Evolutionary conservation across 2,797 vertebrate genomes (phyloP).

Genomic region (Oophaga sylvatica): DNA sequence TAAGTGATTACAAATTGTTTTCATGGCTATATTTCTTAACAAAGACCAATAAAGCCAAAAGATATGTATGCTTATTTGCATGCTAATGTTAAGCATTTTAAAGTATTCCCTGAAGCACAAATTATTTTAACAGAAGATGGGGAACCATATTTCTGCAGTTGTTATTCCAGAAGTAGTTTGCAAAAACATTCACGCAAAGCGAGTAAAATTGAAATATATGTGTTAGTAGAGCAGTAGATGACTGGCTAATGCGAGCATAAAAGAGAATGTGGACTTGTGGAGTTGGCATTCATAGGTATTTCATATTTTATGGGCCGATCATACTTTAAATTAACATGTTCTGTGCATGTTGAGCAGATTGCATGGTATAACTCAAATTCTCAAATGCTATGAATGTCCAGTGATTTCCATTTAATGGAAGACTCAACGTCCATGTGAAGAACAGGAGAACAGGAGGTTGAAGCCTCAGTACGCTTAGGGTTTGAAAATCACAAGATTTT

Average conservation of each 20-base stretch:
- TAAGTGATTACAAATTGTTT: slow-evolving; percentile 13
- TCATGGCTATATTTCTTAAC: slow-evolving; percentile 10
- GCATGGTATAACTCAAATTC: background rate
- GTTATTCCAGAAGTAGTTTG: slow-evolving; percentile 24
- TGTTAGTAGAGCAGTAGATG: background rate
- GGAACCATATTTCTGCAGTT: slow-evolving; percentile 35
- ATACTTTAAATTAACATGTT: background rate
- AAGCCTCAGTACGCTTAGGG: too few species aligned
- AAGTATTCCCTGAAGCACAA: slow-evolving; percentile 45
- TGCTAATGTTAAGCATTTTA: slow-evolving; percentile 48
- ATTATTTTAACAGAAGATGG: slow-evolving; percentile 51
- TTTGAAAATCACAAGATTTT: too few species aligned
- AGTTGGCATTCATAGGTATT: background rate
- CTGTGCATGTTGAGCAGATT: background rate
- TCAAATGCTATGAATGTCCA: background rate
- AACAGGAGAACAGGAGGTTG: too few species aligned
- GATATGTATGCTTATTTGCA: slow-evolving; percentile 38
- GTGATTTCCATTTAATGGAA: background rate
- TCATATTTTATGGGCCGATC: background rate
- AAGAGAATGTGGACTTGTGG: background rate
- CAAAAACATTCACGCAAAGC: background rate
- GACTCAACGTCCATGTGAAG: too few species aligned
- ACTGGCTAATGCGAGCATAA: background rate
- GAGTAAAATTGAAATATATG: background rate
- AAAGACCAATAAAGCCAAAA: slow-evolving; percentile 36